Evolutionary conservation across 2,797 vertebrate genomes (phyloP).

Genomic region (Sebastes dallii): DNA sequence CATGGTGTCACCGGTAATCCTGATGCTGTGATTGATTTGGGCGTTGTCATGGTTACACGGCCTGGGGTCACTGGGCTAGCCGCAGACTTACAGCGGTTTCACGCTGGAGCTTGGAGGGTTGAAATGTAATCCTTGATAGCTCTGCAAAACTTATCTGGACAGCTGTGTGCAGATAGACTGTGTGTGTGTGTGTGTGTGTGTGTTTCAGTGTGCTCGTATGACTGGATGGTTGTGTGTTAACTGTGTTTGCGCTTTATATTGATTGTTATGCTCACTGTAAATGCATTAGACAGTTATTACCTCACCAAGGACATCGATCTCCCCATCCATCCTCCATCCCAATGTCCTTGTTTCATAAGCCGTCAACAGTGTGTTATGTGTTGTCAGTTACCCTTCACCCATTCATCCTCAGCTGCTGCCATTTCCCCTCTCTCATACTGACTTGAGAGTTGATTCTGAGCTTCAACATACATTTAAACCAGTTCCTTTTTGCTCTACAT

Average conservation of each 20-base stretch:
- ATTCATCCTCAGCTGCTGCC: slow-evolving; percentile 1
- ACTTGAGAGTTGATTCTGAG: neutral
- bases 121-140: slow-evolving; percentile 74
- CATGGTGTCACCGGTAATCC: slow-evolving; percentile 72
- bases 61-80: slow-evolving; percentile 60
- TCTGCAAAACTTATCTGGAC: slow-evolving; percentile 41
- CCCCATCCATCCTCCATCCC: slow-evolving; percentile 4
- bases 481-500: neutral
- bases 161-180: slow-evolving; percentile 51
- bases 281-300: slow-evolving; percentile 28
- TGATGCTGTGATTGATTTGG: slow-evolving; percentile 72
- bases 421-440: slow-evolving; percentile 1
- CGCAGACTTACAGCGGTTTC: slow-evolving; percentile 54
- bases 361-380: neutral
- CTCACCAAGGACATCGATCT: slow-evolving; percentile 7
- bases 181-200: neutral
- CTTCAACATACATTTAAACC: neutral
- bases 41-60: slow-evolving; percentile 64
- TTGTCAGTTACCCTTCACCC: neutral
- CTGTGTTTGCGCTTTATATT: slow-evolving; percentile 6
- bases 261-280: slow-evolving; percentile 40
- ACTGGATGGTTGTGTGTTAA: neutral
- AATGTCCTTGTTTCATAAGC: slow-evolving; percentile 11
- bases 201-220: neutral
- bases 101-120: slow-evolving; percentile 38